Conservation (phyloP, 2,888 invertebrate genomes). For the Melanophora roralis region DNA sequence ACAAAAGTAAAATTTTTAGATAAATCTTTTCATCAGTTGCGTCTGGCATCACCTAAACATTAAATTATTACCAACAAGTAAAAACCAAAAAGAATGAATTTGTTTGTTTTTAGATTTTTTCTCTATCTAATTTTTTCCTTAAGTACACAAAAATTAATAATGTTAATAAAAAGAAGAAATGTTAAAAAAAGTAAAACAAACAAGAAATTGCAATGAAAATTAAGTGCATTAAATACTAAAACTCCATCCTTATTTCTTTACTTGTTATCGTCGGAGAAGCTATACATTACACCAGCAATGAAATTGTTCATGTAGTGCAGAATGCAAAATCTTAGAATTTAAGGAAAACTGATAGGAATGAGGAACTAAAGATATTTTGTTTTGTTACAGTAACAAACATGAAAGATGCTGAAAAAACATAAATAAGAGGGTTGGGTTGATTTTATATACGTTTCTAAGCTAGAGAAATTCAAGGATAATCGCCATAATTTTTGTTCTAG, state of each 20-base stretch:
- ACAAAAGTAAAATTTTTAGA: conserved; percentile 7
- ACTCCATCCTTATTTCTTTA: no score
- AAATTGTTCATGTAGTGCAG: conserved; percentile 14
- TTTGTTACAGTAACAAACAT: background rate
- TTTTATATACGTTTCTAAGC: no score
- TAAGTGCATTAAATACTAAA: background rate
- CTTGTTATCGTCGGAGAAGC: background rate
- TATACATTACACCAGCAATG: conserved; percentile 28
- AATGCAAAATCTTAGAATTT: conserved; percentile 23
- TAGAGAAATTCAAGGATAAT: no score
- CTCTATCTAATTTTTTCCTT: conserved; percentile 43
- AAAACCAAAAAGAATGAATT: conserved; percentile 16
- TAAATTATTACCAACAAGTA: conserved; percentile 24
- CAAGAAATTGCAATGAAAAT: background rate
- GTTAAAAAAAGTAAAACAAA: conserved; percentile 15
- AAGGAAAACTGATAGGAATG: conserved; percentile 28
- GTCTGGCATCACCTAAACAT: conserved; percentile 2
- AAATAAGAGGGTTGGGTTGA: no score
- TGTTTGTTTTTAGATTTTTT: conserved; percentile 43
- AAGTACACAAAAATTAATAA: conserved; percentile 8
- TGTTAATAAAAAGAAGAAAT: background rate
- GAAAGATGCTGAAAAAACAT: background rate
- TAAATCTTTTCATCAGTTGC: background rate
- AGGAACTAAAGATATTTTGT: conserved; percentile 14
- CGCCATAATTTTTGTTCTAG: background rate